A percentile compares a stretch with the other conserved stretches of the same genome.
phyloP scores from a whole-genome alignment of 1,140 invertebrate genomes.

The Pentalonia nigronervosa region DNA sequence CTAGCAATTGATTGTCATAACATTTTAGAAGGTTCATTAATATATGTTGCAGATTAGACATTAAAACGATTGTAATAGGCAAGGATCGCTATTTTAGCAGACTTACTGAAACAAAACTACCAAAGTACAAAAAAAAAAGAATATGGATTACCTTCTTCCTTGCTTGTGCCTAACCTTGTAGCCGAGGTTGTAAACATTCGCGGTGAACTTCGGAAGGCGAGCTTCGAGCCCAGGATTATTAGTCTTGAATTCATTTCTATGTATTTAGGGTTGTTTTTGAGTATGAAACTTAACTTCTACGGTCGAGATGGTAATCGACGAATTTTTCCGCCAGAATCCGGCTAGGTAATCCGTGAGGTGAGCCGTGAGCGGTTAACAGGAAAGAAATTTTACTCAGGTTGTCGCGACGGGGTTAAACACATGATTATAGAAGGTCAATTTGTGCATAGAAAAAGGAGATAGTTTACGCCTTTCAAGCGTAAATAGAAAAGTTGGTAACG shows the following conservation, averaged over 20 bases:
- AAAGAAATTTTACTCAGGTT: neutral
- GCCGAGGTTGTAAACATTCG: constrained; percentile 45
- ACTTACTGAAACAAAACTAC: neutral
- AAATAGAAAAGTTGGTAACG: neutral
- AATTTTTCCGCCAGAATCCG: constrained; percentile 11
- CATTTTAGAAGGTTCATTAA: too few species aligned
- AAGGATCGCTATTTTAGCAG: neutral
- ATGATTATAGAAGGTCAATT: constrained; percentile 44
- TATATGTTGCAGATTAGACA: neutral
- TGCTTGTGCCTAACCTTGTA: neutral
- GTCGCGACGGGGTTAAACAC: neutral
- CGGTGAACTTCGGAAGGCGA: constrained; percentile 22
- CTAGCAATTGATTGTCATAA: too few species aligned
- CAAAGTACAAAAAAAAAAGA: neutral
- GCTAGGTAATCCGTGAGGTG: neutral
- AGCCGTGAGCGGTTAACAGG: neutral
- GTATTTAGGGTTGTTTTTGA: neutral
- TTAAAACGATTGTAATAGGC: neutral
- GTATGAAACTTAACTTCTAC: neutral
- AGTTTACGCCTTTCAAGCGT: neutral
- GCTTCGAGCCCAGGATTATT: constrained; percentile 2
- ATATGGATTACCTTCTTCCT: constrained; percentile 16
- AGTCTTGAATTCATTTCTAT: constrained; percentile 53
- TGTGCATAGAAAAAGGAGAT: neutral
- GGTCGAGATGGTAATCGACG: constrained; percentile 11